Evolutionary conservation across 1,140 invertebrate genomes (phyloP).

Genomic region (Cepaea nemoralis): DNA sequence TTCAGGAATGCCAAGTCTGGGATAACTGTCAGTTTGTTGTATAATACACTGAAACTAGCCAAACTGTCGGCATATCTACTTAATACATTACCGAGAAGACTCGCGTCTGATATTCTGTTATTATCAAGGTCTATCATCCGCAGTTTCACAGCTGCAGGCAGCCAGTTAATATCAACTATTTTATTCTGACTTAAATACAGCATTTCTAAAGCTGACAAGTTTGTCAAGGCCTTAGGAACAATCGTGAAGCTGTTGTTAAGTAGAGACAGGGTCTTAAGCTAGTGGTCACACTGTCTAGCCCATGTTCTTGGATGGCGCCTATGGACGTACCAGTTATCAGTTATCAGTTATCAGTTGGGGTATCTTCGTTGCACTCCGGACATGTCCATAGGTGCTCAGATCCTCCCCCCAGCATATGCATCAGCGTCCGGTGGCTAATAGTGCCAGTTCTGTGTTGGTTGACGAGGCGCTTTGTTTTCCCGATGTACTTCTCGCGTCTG

Average conservation of each 20-base stretch:
- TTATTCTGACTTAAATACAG: not conserved
- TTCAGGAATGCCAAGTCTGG: not conserved
- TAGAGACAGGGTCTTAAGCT: not conserved
- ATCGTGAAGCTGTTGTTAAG: not conserved
- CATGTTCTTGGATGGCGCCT: not conserved
- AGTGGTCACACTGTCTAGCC: not conserved
- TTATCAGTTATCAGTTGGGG: too few species aligned
- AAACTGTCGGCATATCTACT: not conserved
- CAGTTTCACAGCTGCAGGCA: not conserved
- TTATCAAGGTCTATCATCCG: not conserved
- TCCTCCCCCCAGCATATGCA: too few species aligned
- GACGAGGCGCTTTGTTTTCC: too few species aligned
- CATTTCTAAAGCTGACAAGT: not conserved
- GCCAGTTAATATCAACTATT: not conserved
- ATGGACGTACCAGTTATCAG: too few species aligned
- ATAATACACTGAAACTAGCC: not conserved
- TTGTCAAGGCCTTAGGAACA: not conserved
- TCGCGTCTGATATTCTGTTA: not conserved
- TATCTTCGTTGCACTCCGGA: too few species aligned
- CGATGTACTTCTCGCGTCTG: too few species aligned
- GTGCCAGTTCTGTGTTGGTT: too few species aligned
- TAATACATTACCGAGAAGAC: not conserved
- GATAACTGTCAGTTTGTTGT: not conserved
- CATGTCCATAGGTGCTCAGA: too few species aligned
- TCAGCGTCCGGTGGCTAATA: too few species aligned